Conservation (phyloP, 2,888 invertebrate species). For the Orthosia cruda region DNA sequence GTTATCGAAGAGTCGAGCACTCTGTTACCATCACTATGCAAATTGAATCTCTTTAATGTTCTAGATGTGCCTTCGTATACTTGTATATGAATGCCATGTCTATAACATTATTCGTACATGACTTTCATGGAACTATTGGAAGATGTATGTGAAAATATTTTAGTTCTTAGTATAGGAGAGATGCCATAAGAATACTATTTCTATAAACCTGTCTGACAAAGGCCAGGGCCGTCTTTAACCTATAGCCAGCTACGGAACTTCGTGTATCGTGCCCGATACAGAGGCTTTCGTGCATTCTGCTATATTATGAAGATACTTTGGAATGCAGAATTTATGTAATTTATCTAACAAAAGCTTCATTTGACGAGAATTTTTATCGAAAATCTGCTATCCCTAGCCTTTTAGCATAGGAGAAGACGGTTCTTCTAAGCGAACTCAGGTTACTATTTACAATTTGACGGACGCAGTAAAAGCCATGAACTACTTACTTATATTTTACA, state of each 20-base stretch:
- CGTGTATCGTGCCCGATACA: constrained; percentile 40
- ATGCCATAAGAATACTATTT: constrained; percentile 46
- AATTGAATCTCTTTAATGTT: constrained; percentile 30
- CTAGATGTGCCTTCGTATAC: constrained; percentile 28
- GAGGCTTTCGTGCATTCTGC: constrained; percentile 37
- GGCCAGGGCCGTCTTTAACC: constrained; percentile 51
- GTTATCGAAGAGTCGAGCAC: constrained; percentile 18
- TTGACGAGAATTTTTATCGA: constrained; percentile 17
- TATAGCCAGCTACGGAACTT: constrained; percentile 43
- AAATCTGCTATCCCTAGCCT: constrained; percentile 14
- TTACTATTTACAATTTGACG: constrained; percentile 35
- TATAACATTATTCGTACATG: constrained; percentile 6
- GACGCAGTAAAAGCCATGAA: constrained; percentile 50
- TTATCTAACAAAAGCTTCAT: constrained; percentile 39
- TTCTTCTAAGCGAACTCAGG: constrained; percentile 12
- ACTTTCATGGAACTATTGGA: constrained; percentile 45
- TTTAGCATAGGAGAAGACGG: constrained; percentile 23
- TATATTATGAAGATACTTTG: constrained; percentile 23
- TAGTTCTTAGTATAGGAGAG: constrained; percentile 24
- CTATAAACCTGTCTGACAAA: constrained; percentile 51
- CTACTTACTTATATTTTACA: constrained; percentile 40
- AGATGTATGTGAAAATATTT: constrained; percentile 51
- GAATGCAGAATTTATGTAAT: constrained; percentile 27
- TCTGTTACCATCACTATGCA: constrained; percentile 31
- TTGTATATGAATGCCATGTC: constrained; percentile 26